Conservation (phyloP, 2,888 invertebrate genomes). For the Diaprepes abbreviatus region DNA sequence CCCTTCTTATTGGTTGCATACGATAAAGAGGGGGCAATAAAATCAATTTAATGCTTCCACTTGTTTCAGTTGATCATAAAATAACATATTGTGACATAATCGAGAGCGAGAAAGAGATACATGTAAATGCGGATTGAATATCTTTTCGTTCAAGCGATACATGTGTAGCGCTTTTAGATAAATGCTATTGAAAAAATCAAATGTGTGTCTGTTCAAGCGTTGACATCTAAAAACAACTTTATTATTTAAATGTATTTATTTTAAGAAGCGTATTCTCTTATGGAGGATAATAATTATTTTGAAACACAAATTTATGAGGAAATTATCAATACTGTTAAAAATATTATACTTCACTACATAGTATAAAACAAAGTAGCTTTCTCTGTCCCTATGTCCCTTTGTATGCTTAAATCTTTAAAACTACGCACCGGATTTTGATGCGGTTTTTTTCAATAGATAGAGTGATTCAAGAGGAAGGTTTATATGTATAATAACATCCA, state of each 20-base stretch:
- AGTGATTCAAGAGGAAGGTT: no score
- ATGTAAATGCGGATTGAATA: constrained; percentile 27
- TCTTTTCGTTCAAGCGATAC: background rate
- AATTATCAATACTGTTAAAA: no score
- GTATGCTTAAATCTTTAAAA: no score
- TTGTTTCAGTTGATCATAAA: constrained; percentile 61
- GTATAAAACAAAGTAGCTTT: no score
- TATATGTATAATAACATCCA: no score
- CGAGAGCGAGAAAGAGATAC: constrained; percentile 38
- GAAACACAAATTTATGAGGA: no score
- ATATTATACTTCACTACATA: no score
- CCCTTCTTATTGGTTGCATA: constrained; percentile 63
- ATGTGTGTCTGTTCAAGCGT: constrained; percentile 19
- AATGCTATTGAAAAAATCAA: constrained; percentile 11
- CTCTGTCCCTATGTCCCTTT: no score
- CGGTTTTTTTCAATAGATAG: no score
- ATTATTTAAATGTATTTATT: background rate
- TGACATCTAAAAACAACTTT: constrained; percentile 14
- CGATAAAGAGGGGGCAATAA: constrained; percentile 65
- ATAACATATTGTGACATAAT: constrained; percentile 58
- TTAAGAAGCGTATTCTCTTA: no score
- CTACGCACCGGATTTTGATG: no score
- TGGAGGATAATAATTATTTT: no score
- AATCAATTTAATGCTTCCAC: constrained; percentile 69
- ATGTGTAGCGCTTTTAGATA: constrained; percentile 20